Conservation (phyloP, 53 echinoderm and acorn worm genomes). For the Echinometra lucunter region DNA sequence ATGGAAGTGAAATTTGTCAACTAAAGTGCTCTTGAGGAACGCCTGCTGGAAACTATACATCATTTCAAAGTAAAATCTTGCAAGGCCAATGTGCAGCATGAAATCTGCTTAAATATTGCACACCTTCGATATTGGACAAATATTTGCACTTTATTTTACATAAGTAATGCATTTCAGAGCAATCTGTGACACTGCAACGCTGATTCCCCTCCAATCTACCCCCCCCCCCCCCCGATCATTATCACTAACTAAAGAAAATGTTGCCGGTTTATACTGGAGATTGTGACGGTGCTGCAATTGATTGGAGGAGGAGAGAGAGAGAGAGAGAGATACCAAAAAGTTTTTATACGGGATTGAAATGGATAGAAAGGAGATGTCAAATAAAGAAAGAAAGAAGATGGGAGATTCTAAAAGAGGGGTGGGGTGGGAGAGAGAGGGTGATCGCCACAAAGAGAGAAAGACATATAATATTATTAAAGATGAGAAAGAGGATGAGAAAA, state of each 20-base stretch:
- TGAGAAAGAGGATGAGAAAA: too few relatives aligned
- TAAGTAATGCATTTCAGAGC: background rate
- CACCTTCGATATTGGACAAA: background rate
- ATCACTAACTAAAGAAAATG: background rate
- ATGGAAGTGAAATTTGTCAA: background rate
- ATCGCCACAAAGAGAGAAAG: background rate
- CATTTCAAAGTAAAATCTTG: background rate
- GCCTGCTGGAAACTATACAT: background rate
- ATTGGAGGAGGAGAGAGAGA: background rate
- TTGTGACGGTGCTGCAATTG: too few relatives aligned
- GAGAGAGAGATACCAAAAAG: background rate
- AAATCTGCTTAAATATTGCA: background rate
- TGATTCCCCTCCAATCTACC: too few relatives aligned
- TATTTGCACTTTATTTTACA: background rate
- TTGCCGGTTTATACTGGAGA: background rate
- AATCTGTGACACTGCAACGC: background rate
- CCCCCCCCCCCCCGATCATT: too few relatives aligned
- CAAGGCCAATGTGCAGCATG: background rate
- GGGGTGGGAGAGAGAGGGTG: background rate
- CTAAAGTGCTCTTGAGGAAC: background rate
- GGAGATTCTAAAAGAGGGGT: too few relatives aligned
- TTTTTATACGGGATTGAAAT: too few relatives aligned
- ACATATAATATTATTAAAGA: too few relatives aligned
- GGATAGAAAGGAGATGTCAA: too few relatives aligned
- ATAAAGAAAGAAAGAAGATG: too few relatives aligned